Evolutionary conservation across 2,888 invertebrate genomes (phyloP).

Genomic region (Punctoribates punctum): DNA sequence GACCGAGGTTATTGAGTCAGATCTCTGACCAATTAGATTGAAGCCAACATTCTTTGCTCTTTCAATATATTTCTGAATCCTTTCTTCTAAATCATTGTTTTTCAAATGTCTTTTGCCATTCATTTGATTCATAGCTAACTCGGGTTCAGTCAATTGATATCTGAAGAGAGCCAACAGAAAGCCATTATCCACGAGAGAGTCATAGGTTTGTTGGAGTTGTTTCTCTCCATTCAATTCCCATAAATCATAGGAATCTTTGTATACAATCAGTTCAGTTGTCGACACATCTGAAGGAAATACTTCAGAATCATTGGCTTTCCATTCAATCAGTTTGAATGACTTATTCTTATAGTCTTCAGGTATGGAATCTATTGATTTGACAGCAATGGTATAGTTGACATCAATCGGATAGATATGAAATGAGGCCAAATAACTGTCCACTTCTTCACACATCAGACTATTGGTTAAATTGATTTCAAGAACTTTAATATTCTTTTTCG

Average conservation of each 20-base stretch:
- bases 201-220: background rate
- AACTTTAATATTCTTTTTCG: constrained; percentile 69
- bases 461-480: constrained; percentile 61
- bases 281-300: background rate
- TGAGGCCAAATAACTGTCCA: constrained; percentile 28
- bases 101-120: background rate
- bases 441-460: constrained; percentile 28
- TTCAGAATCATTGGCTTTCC: background rate
- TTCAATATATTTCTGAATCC: background rate
- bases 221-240: background rate
- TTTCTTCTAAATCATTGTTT: background rate
- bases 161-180: background rate
- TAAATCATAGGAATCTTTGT: background rate
- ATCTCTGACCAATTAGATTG: too few species aligned
- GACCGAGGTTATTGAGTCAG: too few species aligned
- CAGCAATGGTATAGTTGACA: constrained; percentile 61
- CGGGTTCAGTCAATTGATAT: background rate
- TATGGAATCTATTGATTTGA: background rate
- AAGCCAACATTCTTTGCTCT: background rate
- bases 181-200: background rate
- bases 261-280: background rate
- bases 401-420: constrained; percentile 49
- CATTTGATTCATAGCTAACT: background rate
- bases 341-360: background rate
- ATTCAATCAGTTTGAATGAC: background rate